These are phyloP conservation scores for Lacerta bilineata DNA, from an alignment of 2,797 vertebrate species.

Conservation along the genomic window DNA sequence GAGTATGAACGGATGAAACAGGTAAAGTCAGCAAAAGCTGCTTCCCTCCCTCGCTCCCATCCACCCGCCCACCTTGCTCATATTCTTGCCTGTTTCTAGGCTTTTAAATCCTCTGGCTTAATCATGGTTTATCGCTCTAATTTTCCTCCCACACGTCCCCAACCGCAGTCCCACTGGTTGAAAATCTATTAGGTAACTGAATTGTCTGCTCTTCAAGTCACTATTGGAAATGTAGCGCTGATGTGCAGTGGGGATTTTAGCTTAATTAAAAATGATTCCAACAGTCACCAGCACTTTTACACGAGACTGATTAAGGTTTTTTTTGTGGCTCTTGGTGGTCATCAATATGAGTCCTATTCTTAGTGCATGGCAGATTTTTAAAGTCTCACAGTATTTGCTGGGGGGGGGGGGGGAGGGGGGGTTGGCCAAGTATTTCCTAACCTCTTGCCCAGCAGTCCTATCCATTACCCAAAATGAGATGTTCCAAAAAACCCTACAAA, in stretches of 20 bases:
- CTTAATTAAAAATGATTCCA: neutral
- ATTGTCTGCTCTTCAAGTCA: neutral
- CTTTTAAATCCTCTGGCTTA: neutral
- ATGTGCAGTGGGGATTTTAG: accelerated
- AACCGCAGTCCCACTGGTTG: accelerated
- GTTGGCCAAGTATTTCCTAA: neutral
- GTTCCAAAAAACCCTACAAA: neutral
- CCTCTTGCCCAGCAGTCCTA: neutral
- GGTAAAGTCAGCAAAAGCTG: neutral
- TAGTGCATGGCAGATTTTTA: neutral
- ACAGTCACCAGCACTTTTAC: accelerated
- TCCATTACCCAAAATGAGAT: neutral
- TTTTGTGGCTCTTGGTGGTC: neutral
- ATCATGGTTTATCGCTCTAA: neutral
- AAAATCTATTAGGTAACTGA: neutral
- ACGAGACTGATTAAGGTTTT: neutral
- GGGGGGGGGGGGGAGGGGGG: neutral
- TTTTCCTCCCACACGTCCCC: neutral
- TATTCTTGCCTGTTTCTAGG: neutral
- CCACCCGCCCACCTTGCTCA: no score
- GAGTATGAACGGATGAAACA: neutral
- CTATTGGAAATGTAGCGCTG: neutral
- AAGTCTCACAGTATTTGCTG: neutral
- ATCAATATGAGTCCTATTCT: neutral
- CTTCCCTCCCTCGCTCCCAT: no score